Evolutionary conservation across 2,113 vertebrate species (phyloP), one percentile per base, ranked within the genome.

Genomic region (Myocastor coypus): DNA sequence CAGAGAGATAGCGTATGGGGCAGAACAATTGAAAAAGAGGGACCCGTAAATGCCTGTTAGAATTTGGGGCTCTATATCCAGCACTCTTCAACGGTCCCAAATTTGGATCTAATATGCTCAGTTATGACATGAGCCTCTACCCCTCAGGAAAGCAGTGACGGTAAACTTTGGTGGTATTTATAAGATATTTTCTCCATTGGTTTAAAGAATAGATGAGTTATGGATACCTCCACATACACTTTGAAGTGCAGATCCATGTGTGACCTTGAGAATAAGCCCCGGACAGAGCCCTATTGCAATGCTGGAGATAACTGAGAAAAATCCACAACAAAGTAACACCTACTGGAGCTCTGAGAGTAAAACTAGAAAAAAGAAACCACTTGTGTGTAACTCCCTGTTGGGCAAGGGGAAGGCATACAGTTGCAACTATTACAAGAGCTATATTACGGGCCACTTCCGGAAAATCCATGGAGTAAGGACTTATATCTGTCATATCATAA

Each of bases 381-480:
- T 57, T 32, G 16, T n/a, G 19, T 57, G 78, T 55, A 30, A 61
- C 57, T 37, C 57, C n/a, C 24, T 13, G 24, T 26, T 63, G n/a
- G 37, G 7, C 42, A 10, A 83, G 5, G 14, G 10, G 14, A 91
- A 83, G 4, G 0, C 52, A 59, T 32, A 22, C 2, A 17, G 34
- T 1, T 22, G 4, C 1, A 30, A 71, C 2, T 7, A 0, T 6
- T 7, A n/a, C 12, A 0, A 71, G 8, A 83, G n/a, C 5, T 28
- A 8, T 46, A 22, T 37, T 61, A 4, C 71, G 16, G 37, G 4
- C 52, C 59, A 3, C 73, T 55, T 19, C n/a, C 13, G n/a, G 13
- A 22, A 19, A 5, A 61, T n/a, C 11, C 46, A 42, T 40, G 26
- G 14, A 30, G 37, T 16, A 32, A 37, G 28, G 59, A 64, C 13